These are phyloP conservation scores for Sceloporus undulatus DNA, from an alignment of 2,113 vertebrate genomes.

Conservation along the genomic window DNA sequence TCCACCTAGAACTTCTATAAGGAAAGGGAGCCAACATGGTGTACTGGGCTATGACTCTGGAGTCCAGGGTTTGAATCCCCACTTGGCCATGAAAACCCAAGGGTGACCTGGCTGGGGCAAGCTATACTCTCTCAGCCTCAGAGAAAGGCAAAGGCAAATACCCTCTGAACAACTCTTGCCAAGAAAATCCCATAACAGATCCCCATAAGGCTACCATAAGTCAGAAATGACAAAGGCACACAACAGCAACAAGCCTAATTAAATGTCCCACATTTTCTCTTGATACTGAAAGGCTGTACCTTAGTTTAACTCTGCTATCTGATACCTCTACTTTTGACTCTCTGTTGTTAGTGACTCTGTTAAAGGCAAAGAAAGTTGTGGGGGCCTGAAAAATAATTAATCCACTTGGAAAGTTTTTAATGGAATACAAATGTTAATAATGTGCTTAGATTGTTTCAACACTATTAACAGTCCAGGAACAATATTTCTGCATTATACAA, in stretches of 20 bases:
- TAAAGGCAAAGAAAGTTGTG: background rate
- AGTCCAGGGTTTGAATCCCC: too few species aligned
- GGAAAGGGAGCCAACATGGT: too few species aligned
- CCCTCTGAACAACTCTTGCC: too few species aligned
- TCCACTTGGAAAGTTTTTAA: slow-evolving; percentile 13
- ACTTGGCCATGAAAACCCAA: too few species aligned
- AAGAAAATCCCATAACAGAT: too few species aligned
- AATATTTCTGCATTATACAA: slow-evolving; percentile 38
- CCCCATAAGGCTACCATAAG: too few species aligned
- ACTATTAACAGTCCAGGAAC: slow-evolving; percentile 40
- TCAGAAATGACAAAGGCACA: too few species aligned
- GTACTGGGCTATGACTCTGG: too few species aligned
- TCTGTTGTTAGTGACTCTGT: background rate
- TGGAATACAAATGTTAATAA: slow-evolving; percentile 30
- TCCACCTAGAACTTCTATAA: too few species aligned
- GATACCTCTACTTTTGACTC: rapidly evolving
- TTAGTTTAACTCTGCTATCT: background rate
- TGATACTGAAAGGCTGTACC: background rate
- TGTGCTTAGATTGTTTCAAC: slow-evolving; percentile 43
- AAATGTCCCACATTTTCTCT: background rate
- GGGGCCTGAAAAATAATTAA: slow-evolving; percentile 40
- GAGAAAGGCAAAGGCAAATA: too few species aligned
- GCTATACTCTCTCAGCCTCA: too few species aligned
- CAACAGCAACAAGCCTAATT: background rate
- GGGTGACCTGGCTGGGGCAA: too few species aligned